A percentile compares a stretch with the other conserved stretches of the same genome.
Evolutionary conservation across 1,140 invertebrate genomes (phyloP).

Genomic region (Bacillus rossius): DNA sequence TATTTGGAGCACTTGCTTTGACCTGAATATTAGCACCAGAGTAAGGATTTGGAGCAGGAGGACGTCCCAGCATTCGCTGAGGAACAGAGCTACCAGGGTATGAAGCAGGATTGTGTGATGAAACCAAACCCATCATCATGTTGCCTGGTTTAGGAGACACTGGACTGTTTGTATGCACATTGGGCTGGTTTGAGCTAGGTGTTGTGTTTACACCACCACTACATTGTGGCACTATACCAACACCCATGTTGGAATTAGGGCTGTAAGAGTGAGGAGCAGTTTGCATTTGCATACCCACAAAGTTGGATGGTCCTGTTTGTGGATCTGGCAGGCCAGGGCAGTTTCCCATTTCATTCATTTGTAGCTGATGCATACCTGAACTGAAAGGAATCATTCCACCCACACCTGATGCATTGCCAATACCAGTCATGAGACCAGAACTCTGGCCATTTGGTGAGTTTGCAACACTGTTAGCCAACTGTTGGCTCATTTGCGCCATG

Average conservation of each 20-base stretch:
- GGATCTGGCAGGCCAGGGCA: constrained; percentile 26
- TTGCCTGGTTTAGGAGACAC: constrained; percentile 35
- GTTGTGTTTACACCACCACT: constrained; percentile 9
- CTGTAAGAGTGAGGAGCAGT: constrained; percentile 6
- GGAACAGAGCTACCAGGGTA: constrained; percentile 18
- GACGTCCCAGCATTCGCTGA: constrained; percentile 37
- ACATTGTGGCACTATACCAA: constrained; percentile 5
- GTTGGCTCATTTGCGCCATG: constrained; percentile 90
- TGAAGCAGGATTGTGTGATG: constrained; percentile 31
- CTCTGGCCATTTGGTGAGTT: constrained; percentile 46
- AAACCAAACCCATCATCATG: constrained; percentile 39
- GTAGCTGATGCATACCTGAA: constrained; percentile 49
- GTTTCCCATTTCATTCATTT: constrained; percentile 43
- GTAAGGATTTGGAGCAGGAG: constrained; percentile 56
- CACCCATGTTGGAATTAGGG: neutral
- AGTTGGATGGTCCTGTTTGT: constrained; percentile 4
- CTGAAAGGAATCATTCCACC: constrained; percentile 46
- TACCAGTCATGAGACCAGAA: constrained; percentile 31
- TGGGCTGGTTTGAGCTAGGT: constrained; percentile 23
- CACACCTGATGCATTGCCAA: constrained; percentile 44
- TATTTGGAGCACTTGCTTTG: constrained; percentile 94
- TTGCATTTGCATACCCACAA: constrained; percentile 9
- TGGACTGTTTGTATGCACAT: constrained; percentile 8
- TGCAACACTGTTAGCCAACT: constrained; percentile 70
- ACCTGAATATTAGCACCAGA: constrained; percentile 86